These are phyloP conservation scores for Petrophora chlorosata DNA, from an alignment of 2,888 invertebrate genomes.

Conservation along the genomic window DNA sequence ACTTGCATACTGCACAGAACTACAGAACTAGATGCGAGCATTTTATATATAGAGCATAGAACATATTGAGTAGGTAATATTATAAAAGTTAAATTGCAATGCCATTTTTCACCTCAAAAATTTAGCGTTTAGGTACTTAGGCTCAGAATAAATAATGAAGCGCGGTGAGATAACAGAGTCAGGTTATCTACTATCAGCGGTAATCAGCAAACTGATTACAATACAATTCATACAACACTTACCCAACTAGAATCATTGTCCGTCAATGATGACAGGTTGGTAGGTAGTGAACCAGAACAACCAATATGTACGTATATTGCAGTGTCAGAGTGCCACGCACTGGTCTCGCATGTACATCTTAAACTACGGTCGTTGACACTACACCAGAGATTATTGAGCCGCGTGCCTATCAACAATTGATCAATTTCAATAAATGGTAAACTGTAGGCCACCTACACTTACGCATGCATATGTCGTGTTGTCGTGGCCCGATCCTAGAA, in stretches of 20 bases:
- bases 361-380: slow-evolving; percentile 28
- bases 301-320: too few species aligned
- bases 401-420: background rate
- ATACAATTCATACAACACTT: background rate
- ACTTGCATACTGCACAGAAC: slow-evolving; percentile 37
- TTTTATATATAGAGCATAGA: too few species aligned
- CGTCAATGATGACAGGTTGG: background rate
- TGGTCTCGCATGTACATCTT: slow-evolving; percentile 7
- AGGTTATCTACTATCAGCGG: background rate
- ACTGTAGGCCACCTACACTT: too few species aligned
- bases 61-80: too few species aligned
- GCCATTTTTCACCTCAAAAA: too few species aligned
- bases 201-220: background rate
- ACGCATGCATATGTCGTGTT: too few species aligned
- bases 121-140: background rate
- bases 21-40: background rate
- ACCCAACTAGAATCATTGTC: background rate
- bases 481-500: too few species aligned
- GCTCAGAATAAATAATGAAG: too few species aligned
- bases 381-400: slow-evolving; percentile 8
- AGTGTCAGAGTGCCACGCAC: background rate
- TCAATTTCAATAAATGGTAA: background rate
- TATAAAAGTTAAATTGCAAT: too few species aligned
- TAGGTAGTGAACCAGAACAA: background rate
- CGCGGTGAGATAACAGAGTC: background rate